phyloP scores from a whole-genome alignment of 1,140 invertebrate species.

The Ips typographus region DNA sequence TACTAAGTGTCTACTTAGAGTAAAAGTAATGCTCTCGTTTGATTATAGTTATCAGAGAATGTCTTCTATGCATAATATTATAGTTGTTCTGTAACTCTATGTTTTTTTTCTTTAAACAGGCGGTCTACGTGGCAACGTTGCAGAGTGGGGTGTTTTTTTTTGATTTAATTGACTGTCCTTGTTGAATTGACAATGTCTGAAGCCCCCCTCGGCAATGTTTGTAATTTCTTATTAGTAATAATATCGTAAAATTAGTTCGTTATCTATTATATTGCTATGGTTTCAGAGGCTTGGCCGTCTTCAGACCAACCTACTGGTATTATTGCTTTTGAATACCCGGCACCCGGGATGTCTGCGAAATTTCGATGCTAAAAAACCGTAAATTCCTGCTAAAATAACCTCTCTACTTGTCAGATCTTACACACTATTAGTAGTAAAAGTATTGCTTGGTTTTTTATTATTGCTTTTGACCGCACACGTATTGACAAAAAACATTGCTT shows the following conservation, averaged over 20 bases:
- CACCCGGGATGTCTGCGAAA: slow-evolving; percentile 41
- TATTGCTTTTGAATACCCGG: slow-evolving; percentile 55
- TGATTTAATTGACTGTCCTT: neutral
- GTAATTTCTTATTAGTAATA: no score
- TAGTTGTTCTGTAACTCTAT: no score
- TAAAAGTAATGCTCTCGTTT: no score
- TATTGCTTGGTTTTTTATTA: slow-evolving; percentile 33
- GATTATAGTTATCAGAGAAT: no score
- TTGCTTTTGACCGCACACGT: slow-evolving; percentile 8
- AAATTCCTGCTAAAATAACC: slow-evolving; percentile 17
- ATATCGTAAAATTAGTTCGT: neutral
- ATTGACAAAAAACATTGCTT: slow-evolving; percentile 32
- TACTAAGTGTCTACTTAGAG: no score
- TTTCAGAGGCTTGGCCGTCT: slow-evolving; percentile 42
- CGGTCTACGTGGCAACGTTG: slow-evolving; percentile 2
- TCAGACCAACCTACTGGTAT: slow-evolving; percentile 45
- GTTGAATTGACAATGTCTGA: neutral
- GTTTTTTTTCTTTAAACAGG: neutral
- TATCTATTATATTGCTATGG: slow-evolving; percentile 49
- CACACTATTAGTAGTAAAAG: neutral
- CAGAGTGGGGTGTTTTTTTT: neutral
- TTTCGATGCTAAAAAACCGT: slow-evolving; percentile 34
- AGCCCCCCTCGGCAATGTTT: no score
- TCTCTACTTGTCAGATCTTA: neutral
- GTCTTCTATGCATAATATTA: no score